A percentile compares a stretch with the other conserved stretches of the same genome.
Evolutionary conservation across 2,113 vertebrate species (phyloP).

Genomic region (Marmota flaviventris): DNA sequence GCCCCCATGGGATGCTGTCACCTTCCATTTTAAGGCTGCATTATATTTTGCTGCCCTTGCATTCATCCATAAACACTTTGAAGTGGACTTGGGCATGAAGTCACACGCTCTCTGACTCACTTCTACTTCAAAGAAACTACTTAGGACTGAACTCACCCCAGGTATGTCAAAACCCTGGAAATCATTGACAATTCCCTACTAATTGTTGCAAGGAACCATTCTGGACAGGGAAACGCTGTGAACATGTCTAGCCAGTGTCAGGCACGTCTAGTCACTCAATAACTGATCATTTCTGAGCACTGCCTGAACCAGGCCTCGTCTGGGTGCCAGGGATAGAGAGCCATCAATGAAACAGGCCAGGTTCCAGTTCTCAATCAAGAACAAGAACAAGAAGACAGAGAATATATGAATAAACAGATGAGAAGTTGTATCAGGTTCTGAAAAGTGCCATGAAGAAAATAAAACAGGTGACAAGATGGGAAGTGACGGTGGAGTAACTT

Average conservation of each 20-base stretch:
- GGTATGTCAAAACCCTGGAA: constrained; percentile 59
- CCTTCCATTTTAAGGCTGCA: not conserved
- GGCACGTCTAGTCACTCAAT: not conserved
- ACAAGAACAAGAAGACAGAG: not conserved
- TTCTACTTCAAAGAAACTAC: constrained; percentile 75
- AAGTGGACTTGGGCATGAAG: constrained; percentile 56
- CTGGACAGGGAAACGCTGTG: not conserved
- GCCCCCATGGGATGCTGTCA: not conserved
- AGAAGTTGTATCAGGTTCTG: not conserved
- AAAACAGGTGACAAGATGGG: not conserved
- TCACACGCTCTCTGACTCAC: constrained; percentile 72
- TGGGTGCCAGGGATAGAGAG: not conserved
- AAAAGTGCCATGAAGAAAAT: not conserved
- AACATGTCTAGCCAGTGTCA: not conserved
- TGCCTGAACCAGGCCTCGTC: not conserved
- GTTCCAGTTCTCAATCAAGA: not conserved
- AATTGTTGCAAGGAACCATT: constrained; percentile 17
- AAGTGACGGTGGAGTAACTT: not conserved
- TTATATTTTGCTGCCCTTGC: constrained; percentile 14
- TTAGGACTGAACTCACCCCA: constrained; percentile 50
- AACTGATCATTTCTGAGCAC: not conserved
- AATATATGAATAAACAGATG: not conserved
- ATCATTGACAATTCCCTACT: not conserved
- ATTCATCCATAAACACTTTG: constrained; percentile 72
- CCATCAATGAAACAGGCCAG: not conserved